Evolutionary conservation across 2,888 invertebrate species (phyloP).

Genomic region (Mechanitis mazaeus): DNA sequence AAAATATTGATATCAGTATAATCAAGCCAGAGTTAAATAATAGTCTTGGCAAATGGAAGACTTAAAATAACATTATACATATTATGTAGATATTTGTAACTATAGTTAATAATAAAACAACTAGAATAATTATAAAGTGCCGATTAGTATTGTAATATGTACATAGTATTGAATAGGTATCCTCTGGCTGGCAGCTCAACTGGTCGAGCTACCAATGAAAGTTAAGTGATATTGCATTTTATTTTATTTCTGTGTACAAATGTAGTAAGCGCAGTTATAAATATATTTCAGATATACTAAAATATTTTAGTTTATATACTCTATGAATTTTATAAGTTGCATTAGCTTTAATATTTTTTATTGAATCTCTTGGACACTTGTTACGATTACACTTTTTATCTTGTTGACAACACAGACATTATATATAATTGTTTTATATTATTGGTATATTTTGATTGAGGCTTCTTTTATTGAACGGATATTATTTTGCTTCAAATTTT

Average conservation of each 20-base stretch:
- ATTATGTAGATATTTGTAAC: conserved; percentile 14
- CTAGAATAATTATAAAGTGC: conserved; percentile 49
- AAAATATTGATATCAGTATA: no score
- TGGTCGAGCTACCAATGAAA: neutral
- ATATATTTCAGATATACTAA: neutral
- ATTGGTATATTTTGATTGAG: no score
- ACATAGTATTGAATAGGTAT: conserved; percentile 18
- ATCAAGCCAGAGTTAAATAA: no score
- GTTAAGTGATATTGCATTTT: neutral
- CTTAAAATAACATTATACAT: neutral
- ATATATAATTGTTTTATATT: neutral
- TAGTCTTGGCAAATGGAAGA: no score
- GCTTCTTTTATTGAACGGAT: no score
- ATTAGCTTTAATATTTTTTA: conserved; percentile 16
- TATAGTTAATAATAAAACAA: neutral
- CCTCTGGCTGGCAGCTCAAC: no score
- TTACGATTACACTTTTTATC: conserved; percentile 22
- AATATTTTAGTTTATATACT: neutral
- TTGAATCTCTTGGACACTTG: conserved; percentile 26
- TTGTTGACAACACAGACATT: neutral
- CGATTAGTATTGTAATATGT: conserved; percentile 57
- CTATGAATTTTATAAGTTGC: neutral
- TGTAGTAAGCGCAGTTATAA: neutral
- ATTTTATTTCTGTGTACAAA: conserved; percentile 3
- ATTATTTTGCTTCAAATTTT: no score